Percentiles rank a stretch among this genome's conserved stretches.
Evolutionary conservation across 2,113 vertebrate species (phyloP).

Genomic region (Ophthalmolycus amberensis): DNA sequence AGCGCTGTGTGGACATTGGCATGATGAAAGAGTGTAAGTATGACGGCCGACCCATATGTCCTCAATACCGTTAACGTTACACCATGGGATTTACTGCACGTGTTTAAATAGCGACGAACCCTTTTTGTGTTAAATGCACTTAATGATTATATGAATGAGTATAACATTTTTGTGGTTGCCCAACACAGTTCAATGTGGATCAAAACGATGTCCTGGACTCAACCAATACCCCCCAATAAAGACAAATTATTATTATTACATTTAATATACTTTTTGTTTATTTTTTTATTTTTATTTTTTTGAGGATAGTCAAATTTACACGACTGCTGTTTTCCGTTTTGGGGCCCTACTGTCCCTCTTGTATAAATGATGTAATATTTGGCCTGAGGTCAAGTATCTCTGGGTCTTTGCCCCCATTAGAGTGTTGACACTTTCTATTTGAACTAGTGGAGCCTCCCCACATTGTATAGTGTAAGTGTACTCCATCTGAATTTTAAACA

Average conservation of each 20-base stretch:
- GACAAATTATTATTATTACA: not conserved
- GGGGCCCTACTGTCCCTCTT: conserved; percentile 50
- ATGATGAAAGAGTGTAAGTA: conserved; percentile 99
- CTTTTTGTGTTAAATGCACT: not conserved
- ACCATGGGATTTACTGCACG: not conserved
- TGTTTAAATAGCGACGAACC: not conserved
- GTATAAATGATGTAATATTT: conserved; percentile 74
- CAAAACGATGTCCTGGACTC: not conserved
- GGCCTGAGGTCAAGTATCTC: conserved; percentile 64
- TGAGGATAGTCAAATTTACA: conserved; percentile 17
- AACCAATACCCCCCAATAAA: not conserved
- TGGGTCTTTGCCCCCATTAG: conserved; percentile 71
- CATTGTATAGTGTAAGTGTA: conserved; percentile 64
- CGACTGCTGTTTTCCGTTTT: conserved; percentile 39
- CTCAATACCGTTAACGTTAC: not conserved
- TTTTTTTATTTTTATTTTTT: not conserved
- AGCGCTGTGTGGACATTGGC: conserved; percentile 96
- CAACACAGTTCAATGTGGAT: not conserved
- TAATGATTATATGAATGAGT: not conserved
- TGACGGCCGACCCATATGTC: conserved; percentile 42
- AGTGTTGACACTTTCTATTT: conserved; percentile 71
- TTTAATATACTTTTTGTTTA: not conserved
- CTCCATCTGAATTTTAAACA: conserved; percentile 72
- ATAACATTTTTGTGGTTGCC: not conserved
- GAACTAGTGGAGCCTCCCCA: conserved; percentile 58